These are phyloP conservation scores for Penelope pileata DNA, from an alignment of 2,113 vertebrate species.

Conservation along the genomic window DNA sequence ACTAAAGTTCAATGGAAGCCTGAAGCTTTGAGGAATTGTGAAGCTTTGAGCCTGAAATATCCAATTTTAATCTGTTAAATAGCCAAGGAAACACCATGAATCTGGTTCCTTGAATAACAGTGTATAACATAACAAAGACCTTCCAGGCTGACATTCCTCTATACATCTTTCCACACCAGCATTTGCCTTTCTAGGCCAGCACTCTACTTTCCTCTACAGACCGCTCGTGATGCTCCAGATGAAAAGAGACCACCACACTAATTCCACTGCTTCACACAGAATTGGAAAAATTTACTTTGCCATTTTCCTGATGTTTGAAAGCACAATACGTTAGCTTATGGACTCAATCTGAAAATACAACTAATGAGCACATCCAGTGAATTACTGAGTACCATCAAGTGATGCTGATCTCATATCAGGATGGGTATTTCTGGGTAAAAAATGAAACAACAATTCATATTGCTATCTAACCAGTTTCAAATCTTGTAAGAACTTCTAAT, in stretches of 20 bases:
- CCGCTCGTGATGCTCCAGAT: background rate
- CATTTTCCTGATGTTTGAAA: background rate
- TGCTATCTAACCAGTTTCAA: background rate
- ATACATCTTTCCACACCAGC: background rate
- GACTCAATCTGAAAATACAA: background rate
- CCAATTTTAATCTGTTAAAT: conserved; percentile 22
- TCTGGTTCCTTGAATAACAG: background rate
- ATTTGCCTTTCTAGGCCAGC: conserved; percentile 11
- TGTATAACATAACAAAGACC: background rate
- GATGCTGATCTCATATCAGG: background rate
- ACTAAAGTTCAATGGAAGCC: conserved; percentile 39
- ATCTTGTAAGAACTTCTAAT: background rate
- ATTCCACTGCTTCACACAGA: background rate
- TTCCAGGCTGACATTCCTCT: background rate
- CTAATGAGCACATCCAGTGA: background rate
- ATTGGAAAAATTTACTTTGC: background rate
- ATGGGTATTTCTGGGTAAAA: background rate
- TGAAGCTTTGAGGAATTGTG: background rate
- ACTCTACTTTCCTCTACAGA: conserved; percentile 10
- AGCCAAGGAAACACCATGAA: background rate
- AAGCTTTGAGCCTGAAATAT: conserved; percentile 29
- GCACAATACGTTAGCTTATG: background rate
- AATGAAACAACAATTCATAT: background rate
- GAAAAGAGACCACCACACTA: background rate
- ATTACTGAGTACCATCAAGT: background rate